phyloP scores from a whole-genome alignment of 2,113 vertebrate genomes.

The Prochilodus magdalenae region DNA sequence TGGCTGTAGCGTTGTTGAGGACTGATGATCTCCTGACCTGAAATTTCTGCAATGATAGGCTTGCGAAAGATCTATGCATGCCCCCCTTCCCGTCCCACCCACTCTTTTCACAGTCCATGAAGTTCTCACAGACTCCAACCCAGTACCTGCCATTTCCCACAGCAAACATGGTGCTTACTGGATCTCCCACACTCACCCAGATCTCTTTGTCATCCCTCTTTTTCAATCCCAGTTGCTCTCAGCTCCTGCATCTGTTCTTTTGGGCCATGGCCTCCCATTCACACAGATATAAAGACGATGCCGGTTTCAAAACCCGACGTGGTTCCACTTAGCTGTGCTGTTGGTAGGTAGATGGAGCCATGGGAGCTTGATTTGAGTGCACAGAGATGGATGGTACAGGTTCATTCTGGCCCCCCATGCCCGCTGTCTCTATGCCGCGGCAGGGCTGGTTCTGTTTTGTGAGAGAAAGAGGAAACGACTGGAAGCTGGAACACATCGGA shows the following conservation, averaged over 20 bases:
- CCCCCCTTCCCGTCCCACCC: too few species aligned
- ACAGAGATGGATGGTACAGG: slow-evolving; percentile 6
- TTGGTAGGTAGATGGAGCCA: not conserved
- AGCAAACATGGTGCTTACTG: not conserved
- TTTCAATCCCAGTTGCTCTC: slow-evolving; percentile 8
- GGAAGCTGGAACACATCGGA: slow-evolving; percentile 40
- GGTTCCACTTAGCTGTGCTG: slow-evolving; percentile 46
- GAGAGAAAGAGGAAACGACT: not conserved
- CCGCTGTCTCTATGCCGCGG: slow-evolving; percentile 6
- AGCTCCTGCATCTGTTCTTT: slow-evolving; percentile 35
- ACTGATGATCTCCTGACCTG: too few species aligned
- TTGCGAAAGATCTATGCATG: too few species aligned
- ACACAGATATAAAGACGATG: slow-evolving; percentile 35
- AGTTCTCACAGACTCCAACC: not conserved
- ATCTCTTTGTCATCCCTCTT: not conserved
- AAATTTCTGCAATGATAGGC: too few species aligned
- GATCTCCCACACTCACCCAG: not conserved
- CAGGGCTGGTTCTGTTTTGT: not conserved
- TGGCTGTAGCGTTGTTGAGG: too few species aligned
- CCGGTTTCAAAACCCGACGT: slow-evolving; percentile 19
- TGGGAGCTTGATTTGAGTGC: not conserved
- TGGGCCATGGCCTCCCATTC: slow-evolving; percentile 39
- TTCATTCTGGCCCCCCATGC: not conserved
- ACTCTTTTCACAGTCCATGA: not conserved
- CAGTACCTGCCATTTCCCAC: not conserved